These are phyloP conservation scores for Cyclina sinensis DNA, from an alignment of 1,140 invertebrate genomes.

Conservation along the genomic window DNA sequence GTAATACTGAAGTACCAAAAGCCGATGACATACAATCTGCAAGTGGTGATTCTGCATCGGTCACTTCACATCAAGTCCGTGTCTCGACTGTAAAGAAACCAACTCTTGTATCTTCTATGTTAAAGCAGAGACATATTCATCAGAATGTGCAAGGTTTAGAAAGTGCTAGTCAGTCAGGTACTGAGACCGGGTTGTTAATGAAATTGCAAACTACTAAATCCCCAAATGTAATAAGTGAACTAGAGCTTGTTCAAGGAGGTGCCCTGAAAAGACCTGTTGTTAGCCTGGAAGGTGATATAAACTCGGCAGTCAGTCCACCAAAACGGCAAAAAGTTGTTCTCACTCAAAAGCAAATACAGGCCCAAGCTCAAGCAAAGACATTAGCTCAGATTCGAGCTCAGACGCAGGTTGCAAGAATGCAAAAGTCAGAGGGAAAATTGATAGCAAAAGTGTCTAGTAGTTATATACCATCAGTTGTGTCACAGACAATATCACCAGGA, in stretches of 20 bases:
- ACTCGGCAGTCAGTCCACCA: slow-evolving; percentile 58
- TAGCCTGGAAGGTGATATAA: slow-evolving; percentile 30
- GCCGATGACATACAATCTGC: slow-evolving; percentile 69
- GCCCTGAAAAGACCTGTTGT: slow-evolving; percentile 54
- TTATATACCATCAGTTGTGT: background rate
- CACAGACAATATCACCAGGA: slow-evolving; percentile 8
- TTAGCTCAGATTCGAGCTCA: slow-evolving; percentile 82
- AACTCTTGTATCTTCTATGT: slow-evolving; percentile 83
- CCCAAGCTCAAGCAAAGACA: slow-evolving; percentile 77
- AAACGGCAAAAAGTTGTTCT: slow-evolving; percentile 66
- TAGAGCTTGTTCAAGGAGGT: background rate
- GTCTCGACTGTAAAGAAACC: slow-evolving; percentile 71
- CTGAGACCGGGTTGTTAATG: slow-evolving; percentile 63
- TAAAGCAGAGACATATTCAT: slow-evolving; percentile 82
- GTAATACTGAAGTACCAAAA: slow-evolving; percentile 79
- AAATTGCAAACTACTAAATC: slow-evolving; percentile 65
- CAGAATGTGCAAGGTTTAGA: slow-evolving; percentile 69
- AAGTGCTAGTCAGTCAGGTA: background rate
- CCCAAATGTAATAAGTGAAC: slow-evolving; percentile 39
- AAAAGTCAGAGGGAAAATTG: slow-evolving; percentile 64
- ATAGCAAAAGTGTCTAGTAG: slow-evolving; percentile 31
- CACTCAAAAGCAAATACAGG: slow-evolving; percentile 64
- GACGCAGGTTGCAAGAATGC: slow-evolving; percentile 74
- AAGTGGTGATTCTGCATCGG: slow-evolving; percentile 8
- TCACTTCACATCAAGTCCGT: slow-evolving; percentile 50